Evolutionary conservation across 2,888 invertebrate genomes (phyloP), one percentile per base, ranked within the genome.

Genomic region (Micoletzkya japonica): DNA sequence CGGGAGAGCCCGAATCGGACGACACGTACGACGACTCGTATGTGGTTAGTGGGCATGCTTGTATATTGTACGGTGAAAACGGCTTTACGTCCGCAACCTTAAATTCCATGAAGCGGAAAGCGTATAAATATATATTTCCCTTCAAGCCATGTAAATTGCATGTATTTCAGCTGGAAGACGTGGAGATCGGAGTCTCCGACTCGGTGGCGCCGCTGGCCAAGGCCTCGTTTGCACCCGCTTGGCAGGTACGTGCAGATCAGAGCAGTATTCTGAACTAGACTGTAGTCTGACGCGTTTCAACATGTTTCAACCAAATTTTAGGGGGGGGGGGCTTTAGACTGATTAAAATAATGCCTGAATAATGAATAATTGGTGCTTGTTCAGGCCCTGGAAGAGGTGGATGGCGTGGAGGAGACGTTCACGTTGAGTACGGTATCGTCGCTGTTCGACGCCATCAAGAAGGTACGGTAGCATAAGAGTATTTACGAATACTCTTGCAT

Each of bases 21-120:
- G 95, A 96, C 84, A 92, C 95, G 6, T 98, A 97, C 82, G 91
- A 92, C 70, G 98, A 99, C 85, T 94, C 95, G 73, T 98, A 98
- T 73, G 76, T 73, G 70, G 81, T 82, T 37, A 44, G 74, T 71
- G 57, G 50, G 17, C 34, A 2, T 58, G 24, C 7, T 6, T 14
- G 7, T 58, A 10, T 2, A n/a, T n/a, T n/a, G 32, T 4, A 14
- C 36, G 60, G n/a, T 67, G 32, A 28, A 39, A 34, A 6, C 6
- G 20, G 28, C 72, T 66, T 6, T 57, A 57, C 1, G 30, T 63
- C 24, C 26, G 3, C 28, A 26, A 52, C 44, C 36, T 7, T 28
- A 39, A 57, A 28, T 59, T 56, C 57, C 14, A 34, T 14, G 44
- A n/a, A n/a, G n/a, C n/a, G n/a, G n/a, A n/a, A n/a, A n/a, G 49